Evolutionary conservation across 53 echinoderm and acorn worm species (phyloP).

Genomic region (Echinarachnius parma): DNA sequence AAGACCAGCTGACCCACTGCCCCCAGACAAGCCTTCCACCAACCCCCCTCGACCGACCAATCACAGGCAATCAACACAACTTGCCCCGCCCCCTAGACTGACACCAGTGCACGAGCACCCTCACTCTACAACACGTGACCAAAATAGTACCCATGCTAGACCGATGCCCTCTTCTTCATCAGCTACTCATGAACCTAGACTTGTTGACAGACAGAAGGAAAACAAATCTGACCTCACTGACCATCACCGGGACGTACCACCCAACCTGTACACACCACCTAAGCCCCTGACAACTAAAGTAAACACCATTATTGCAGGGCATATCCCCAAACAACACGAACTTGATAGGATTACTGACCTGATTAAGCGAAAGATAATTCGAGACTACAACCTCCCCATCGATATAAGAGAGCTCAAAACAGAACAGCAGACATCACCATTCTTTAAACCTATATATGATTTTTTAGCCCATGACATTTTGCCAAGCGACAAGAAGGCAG

Average conservation of each 20-base stretch:
- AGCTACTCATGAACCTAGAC: constrained; percentile 13
- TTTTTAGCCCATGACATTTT: constrained; percentile 48
- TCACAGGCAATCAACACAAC: no score
- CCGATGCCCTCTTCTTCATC: neutral
- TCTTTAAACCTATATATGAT: constrained; percentile 39
- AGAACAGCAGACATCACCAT: constrained; percentile 43
- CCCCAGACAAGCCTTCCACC: no score
- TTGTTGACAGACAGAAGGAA: constrained; percentile 22
- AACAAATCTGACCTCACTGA: neutral
- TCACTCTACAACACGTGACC: no score
- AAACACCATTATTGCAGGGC: constrained; percentile 22
- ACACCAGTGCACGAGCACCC: no score
- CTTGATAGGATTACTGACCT: constrained; percentile 42
- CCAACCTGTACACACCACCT: constrained; percentile 25
- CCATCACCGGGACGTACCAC: constrained; percentile 30
- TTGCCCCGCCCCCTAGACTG: no score
- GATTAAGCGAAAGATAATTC: no score
- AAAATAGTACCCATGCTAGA: neutral
- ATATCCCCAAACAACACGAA: constrained; percentile 50
- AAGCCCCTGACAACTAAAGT: constrained; percentile 35
- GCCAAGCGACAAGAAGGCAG: constrained; percentile 46
- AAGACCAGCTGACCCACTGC: no score
- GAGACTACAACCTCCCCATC: constrained; percentile 49
- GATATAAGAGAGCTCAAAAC: constrained; percentile 29
- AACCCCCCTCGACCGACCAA: neutral